Base-by-base conservation (phyloP, 2,888 invertebrate species). In the Eueremaeus valkanovi region DNA sequence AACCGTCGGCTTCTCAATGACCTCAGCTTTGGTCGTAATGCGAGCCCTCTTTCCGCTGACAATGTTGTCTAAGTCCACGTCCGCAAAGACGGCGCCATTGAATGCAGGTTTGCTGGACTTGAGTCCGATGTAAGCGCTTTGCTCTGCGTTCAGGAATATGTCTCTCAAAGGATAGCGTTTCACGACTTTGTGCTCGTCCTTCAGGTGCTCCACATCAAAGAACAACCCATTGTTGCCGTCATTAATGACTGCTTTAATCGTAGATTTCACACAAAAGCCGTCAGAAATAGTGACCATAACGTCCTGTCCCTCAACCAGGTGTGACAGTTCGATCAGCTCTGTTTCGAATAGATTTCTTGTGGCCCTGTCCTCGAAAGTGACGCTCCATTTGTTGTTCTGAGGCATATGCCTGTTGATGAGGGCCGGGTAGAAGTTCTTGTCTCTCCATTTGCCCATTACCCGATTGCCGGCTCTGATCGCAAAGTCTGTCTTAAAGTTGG, bases 391-490 rank as follows among this genome's bases (percentile, higher is more conserved):
- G 58, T 77, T 73, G 5, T 29, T 70, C 55, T 76, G 51, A 33
- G 40, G 72, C 21, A 72, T n/a, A 13, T 78, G 72, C 51, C 73
- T 76, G 27, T 63, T 42, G 1, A 78, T 77, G 49, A 63, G 73
- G 21, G 78, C 79, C 13, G 79, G 79, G 76, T 79, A 79, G 42
- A 77, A 79, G 68, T 77, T 79, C 16, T 78, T 78, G 74, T 79
- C 79, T 73, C 75, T 77, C 79, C 79, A 79, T n/a, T 78, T 79
- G 24, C 79, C 79, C 78, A 79, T 77, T 3, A 79, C 79, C 68
- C 75, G 68, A 27, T 61, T 66, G 24, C 76, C 76, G 6, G 74
- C 24, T 49, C 55, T 45, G 6, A 68, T 11, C 11, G 29, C 13
- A 24, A 40, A 61, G 6, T 31, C 29, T 1, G 11, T 21, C 1